Evolutionary conservation across 1,140 invertebrate genomes (phyloP).

Genomic region (Goniozus legneri): DNA sequence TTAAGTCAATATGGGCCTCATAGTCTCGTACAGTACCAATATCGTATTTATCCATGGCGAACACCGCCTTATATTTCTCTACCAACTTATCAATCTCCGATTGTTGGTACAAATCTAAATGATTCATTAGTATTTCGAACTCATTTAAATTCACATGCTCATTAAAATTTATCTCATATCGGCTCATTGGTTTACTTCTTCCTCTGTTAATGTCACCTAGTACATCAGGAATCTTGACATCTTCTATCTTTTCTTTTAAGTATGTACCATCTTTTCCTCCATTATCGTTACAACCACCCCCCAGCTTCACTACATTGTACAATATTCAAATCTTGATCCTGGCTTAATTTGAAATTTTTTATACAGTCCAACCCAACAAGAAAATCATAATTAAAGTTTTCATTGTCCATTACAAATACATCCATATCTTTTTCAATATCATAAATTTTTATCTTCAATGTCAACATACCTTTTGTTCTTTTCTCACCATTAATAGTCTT

Average conservation of each 20-base stretch:
- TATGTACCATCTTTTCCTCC: neutral
- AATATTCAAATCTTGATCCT: neutral
- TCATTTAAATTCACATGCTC: neutral
- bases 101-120: constrained; percentile 6
- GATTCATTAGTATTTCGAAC: neutral
- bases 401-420: neutral
- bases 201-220: neutral
- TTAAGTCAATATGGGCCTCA: constrained; percentile 17
- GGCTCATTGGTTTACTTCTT: too few relatives aligned
- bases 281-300: too few relatives aligned
- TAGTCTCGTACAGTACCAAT: constrained; percentile 20
- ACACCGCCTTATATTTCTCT: constrained; percentile 12
- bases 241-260: neutral
- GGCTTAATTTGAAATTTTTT: neutral
- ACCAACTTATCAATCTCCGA: neutral
- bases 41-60: constrained; percentile 19
- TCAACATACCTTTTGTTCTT: neutral
- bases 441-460: neutral
- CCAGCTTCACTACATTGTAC: neutral
- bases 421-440: neutral
- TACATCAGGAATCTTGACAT: neutral
- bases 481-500: neutral
- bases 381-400: neutral
- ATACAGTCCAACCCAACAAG: neutral
- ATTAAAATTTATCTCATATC: neutral